These are phyloP conservation scores for Caenorhabditis sp. DNA, from an alignment of 2,888 invertebrate genomes.

Conservation along the genomic window DNA sequence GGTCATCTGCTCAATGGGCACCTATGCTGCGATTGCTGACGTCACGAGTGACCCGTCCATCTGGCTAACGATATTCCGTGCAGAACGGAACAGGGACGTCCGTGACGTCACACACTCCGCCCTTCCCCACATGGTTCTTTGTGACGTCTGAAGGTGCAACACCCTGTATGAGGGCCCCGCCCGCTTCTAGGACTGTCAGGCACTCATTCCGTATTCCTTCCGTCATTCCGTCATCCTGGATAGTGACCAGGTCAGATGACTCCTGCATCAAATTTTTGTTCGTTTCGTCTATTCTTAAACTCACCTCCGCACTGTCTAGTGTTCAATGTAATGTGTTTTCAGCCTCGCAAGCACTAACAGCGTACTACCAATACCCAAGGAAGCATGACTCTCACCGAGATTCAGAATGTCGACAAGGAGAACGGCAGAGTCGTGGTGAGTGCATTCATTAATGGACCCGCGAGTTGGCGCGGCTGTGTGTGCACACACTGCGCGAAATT, in stretches of 20 bases:
- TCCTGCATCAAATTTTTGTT: too few relatives aligned
- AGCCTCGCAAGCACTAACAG: conserved; percentile 22
- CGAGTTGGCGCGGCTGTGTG: conserved; percentile 1
- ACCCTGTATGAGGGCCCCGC: conserved; percentile 3
- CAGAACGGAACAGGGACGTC: conserved; percentile 6
- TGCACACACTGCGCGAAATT: conserved; percentile 13
- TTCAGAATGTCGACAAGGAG: conserved; percentile 48
- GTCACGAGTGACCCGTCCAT: conserved; percentile 18
- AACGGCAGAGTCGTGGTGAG: conserved; percentile 18
- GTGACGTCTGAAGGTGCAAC: conserved; percentile 16
- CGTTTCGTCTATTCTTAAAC: background rate
- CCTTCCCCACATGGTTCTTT: background rate
- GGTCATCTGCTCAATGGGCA: conserved; percentile 10
- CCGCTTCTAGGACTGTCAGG: conserved; percentile 5
- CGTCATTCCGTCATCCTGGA: background rate
- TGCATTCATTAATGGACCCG: background rate
- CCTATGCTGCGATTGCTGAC: conserved; percentile 10
- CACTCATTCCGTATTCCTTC: background rate
- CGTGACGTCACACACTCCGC: background rate
- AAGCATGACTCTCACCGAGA: conserved; percentile 46
- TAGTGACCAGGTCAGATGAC: conserved; percentile 8
- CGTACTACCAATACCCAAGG: conserved; percentile 5
- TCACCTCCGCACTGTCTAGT: background rate
- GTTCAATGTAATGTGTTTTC: background rate
- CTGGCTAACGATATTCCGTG: conserved; percentile 14